Evolutionary conservation across 2,888 invertebrate genomes (phyloP), one percentile per base, ranked within the genome.

Genomic region (Nomada ferruginata): DNA sequence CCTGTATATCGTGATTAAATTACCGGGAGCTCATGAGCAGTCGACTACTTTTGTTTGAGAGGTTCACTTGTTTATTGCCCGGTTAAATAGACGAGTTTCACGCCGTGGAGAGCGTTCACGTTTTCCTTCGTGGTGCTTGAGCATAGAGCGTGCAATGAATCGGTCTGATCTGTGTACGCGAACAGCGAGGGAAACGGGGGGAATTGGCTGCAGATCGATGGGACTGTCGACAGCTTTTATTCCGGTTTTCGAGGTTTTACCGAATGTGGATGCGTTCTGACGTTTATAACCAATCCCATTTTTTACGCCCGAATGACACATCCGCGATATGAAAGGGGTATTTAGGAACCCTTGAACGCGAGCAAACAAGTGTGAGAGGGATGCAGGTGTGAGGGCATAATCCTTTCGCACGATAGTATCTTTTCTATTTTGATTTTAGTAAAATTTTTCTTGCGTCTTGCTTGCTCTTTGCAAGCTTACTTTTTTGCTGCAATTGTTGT

Each of bases 151-250:
- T 55, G 20, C 66, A 73, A 66, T 36, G 66, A 73, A 73, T 66
- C 36, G 73, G 20, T 50, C 47, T 57, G 66, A 47, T 50, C 44
- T 57, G 36, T 47, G 57, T 36, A 57, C 29, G 47, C 2, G 53
- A 23, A 29, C 15, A 47, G 3, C 20, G 47, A 20, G 20, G 20
- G 9, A 73, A 73, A 66, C 47, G n/a, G 18, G 18, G 47, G 44
- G 66, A 59, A 73, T 73, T 73, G 73, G 29, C 36, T 55, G 57
- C 66, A 47, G 73, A 73, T 73, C 57, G 57, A 73, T 73, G 66
- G 36, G 23, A 57, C 36, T 66, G 66, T 47, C 65, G 66, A 73
- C 73, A 73, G 66, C 66, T 73, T 73, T 73, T 66, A 73, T 73
- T 66, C 57, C 57, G 65, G 47, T 29, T 57, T 73, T 36, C 73